phyloP scores from a whole-genome alignment of 2,113 vertebrate genomes.

The Urocitellus parryii region DNA sequence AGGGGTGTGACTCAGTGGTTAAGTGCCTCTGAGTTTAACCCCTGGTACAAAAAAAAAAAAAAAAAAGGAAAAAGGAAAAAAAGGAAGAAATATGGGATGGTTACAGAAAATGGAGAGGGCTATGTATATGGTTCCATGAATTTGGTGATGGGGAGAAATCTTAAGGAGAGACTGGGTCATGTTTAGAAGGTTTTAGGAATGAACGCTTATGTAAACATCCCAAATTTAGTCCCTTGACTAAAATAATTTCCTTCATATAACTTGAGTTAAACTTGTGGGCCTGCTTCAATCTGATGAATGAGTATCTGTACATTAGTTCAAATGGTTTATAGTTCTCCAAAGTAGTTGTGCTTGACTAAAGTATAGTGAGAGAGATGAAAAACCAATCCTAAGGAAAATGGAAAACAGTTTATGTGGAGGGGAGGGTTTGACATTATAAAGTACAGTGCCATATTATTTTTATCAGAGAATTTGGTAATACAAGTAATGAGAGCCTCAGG shows the following conservation, averaged over 20 bases:
- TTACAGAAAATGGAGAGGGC: background rate
- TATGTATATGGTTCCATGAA: background rate
- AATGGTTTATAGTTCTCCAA: background rate
- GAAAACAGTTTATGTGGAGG: background rate
- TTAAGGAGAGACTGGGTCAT: background rate
- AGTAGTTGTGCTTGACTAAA: background rate
- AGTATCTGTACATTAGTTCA: background rate
- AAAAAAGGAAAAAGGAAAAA: too few relatives aligned
- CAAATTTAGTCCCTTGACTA: background rate
- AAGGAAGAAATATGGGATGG: background rate
- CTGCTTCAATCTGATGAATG: background rate
- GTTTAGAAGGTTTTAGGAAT: slow-evolving; percentile 29
- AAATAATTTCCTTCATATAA: background rate
- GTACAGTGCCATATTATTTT: background rate
- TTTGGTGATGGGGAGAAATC: background rate
- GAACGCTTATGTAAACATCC: background rate
- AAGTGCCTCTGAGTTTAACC: too few relatives aligned
- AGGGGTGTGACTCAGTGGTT: too few relatives aligned
- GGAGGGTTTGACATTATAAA: background rate
- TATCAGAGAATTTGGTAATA: background rate
- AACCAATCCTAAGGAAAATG: background rate
- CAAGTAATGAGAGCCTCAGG: background rate
- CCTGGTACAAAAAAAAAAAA: too few relatives aligned
- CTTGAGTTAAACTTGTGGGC: background rate
- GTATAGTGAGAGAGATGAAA: background rate